Evolutionary conservation across 2,113 vertebrate genomes (phyloP).

Genomic region (Gavialis gangeticus): DNA sequence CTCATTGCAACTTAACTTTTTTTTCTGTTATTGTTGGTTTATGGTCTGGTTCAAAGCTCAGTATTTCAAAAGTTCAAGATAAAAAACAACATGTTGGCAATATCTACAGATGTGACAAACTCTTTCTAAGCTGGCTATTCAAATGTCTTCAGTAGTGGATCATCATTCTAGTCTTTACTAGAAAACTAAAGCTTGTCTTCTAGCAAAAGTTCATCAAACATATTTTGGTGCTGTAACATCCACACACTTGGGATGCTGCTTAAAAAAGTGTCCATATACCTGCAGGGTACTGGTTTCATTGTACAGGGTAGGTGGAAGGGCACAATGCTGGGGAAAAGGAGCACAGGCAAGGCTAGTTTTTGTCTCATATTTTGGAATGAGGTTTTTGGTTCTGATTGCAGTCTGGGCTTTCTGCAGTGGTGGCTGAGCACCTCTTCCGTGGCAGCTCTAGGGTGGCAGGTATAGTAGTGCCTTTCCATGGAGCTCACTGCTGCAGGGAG

Average conservation of each 20-base stretch:
- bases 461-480: neutral
- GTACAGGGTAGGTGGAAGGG: neutral
- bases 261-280: neutral
- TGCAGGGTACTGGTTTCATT: neutral
- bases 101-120: neutral
- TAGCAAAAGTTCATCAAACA: neutral
- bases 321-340: neutral
- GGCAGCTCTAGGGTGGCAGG: neutral
- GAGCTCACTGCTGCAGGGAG: too few relatives aligned
- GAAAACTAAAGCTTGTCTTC: conserved; percentile 8
- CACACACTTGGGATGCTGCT: neutral
- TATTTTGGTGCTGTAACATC: neutral
- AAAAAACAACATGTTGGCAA: neutral
- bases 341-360: neutral
- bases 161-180: neutral
- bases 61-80: conserved; percentile 19
- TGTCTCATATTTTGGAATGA: neutral
- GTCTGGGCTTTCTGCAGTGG: neutral
- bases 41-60: neutral
- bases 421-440: neutral
- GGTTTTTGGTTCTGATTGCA: neutral
- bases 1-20: conserved; percentile 1
- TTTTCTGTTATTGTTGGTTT: neutral
- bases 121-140: conserved; percentile 12
- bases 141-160: conserved; percentile 34